phyloP scores from a whole-genome alignment of 2,113 vertebrate species.

The Anhinga rufa region DNA sequence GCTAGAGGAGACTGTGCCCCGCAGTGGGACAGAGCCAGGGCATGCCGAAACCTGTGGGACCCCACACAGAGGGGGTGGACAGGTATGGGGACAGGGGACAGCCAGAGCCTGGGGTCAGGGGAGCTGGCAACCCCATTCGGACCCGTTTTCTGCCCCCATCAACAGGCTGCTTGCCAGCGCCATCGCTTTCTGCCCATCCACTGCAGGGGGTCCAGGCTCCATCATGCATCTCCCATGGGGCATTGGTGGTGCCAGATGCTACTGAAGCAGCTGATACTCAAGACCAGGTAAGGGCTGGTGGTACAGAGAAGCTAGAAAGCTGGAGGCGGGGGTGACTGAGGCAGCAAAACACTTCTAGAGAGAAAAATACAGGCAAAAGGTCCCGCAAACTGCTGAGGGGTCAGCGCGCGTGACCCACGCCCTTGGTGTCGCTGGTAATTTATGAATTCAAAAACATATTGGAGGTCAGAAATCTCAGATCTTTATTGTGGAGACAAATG shows the following conservation, averaged over 20 bases:
- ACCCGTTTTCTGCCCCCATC: fast-evolving
- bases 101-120: background rate
- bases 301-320: background rate
- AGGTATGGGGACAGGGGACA: background rate
- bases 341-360: background rate
- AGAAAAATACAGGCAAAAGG: background rate
- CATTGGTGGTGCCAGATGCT: fast-evolving
- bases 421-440: background rate
- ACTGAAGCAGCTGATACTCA: fast-evolving
- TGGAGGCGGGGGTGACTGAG: background rate
- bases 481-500: slow-evolving; percentile 37
- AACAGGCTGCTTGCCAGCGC: background rate
- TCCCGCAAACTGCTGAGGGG: background rate
- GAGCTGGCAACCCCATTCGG: background rate
- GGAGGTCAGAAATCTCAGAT: background rate
- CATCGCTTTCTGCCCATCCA: background rate
- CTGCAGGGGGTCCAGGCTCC: background rate
- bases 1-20: background rate
- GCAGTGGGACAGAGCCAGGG: background rate
- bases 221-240: fast-evolving
- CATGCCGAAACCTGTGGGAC: fast-evolving
- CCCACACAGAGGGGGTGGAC: fast-evolving
- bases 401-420: background rate
- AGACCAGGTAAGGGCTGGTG: background rate
- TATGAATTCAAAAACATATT: background rate